Evolutionary conservation across 1,140 invertebrate species (phyloP), one percentile per base, ranked within the genome.

Genomic region (Lordiphosa mommai): DNA sequence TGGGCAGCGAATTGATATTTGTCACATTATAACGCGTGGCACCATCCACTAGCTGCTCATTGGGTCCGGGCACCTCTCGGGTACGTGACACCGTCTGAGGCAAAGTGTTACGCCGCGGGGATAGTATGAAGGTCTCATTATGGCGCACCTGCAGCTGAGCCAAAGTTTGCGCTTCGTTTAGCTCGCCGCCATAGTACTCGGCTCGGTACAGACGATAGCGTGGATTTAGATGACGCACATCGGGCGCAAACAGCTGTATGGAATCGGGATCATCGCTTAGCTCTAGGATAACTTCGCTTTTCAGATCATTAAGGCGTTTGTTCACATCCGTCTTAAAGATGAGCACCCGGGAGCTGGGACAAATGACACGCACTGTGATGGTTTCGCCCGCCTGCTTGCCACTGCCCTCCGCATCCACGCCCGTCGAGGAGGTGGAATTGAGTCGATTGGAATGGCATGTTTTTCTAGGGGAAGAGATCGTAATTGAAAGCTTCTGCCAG

Each of bases 251-350:
- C 0, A 88, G 20, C 41, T 87, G 72, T 37, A 88, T 72, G n/a
- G 87, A 72, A 0, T 73, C 64, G 4, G 80, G 60, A 65, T 88
- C 87, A 58, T 88, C 84, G 20, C 76, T 74, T 2, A 88, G 34
- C 46, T 88, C 80, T 8, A 87, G 44, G n/a, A 88, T 72, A 0
- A 87, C 73, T 43, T 88, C 87, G 43, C 82, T 86, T 44, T 88
- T 88, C 0, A 88, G 52, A 55, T 88, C 87, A 10, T 67, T 63
- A 0, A 88, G 53, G 1, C 76, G 87, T 36, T 84, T 86, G 13
- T 72, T 82, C 0, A 79, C 36, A 47, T 87, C 84, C 16, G 79
- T 76, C 57, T 74, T 70, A 14, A 88, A 87, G 34, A 86, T 51
- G 1, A 88, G 61, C 3, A 87, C 57, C 13, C 86, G 76, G 4